Base-by-base conservation (phyloP, 2,797 vertebrate genomes). In the Oreonectes daqikongensis region DNA sequence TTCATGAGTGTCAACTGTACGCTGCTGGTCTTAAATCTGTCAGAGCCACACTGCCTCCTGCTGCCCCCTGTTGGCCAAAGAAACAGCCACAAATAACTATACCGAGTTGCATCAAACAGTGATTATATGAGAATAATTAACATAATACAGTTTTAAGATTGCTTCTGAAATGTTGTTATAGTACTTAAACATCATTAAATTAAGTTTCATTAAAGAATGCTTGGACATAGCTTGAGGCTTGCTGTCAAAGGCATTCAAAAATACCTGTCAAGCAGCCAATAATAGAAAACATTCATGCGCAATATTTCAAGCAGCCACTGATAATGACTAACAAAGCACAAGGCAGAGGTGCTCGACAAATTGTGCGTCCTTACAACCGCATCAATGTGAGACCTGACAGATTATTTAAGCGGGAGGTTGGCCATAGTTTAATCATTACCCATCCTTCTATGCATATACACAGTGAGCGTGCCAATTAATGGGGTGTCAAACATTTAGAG, bases 401-500 rank as follows among this genome's bases (percentile, higher is more conserved):
- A 59, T 48, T 11, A 32, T 32, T 52, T 55, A 71, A 67, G 59
- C 44, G 32, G 44, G 42, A 70, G 44, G 70, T 48, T 48, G 78
- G 38, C 22, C 17, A n/a, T 77, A 61, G 75, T 84, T 91, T 88
- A 92, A 90, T 90, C 83, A 92, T 91, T 91, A 89, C 84, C 86
- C 72, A 26, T 69, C 61, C 65, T 69, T 69, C 67, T 55, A 59
- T 82, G 76, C 82, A 84, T 76, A 86, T 85, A 82, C 84, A 88
- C 84, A 86, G 85, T 78, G 85, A 87, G 80, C 82, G 22, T 68
- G 44, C 87, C 81, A 89, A 90, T 89, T 90, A 91, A 92, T 88
- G 87, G 86, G 85, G 82, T 84, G 52, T 90, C 82, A 83, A 86
- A 84, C 91, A 92, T 92, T 92, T 90, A 89, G 79, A 85, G 77